phyloP scores from a whole-genome alignment of 2,888 invertebrate species.

The Endotricha flammealis region DNA sequence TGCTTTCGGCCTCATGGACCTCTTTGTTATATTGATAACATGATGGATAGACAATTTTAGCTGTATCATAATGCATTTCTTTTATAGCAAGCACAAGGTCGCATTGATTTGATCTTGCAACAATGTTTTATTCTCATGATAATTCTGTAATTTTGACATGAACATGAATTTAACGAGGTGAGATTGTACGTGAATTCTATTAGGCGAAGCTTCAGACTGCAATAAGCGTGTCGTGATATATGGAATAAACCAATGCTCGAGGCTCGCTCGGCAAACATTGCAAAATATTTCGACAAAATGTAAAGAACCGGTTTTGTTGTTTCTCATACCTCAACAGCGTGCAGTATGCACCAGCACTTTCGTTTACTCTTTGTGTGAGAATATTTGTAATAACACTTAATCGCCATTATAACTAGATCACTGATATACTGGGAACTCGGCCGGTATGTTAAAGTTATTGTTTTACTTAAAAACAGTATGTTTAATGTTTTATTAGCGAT shows the following conservation, averaged over 20 bases:
- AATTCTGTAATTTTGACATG: constrained; percentile 4
- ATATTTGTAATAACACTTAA: constrained; percentile 22
- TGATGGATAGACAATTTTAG: constrained; percentile 65
- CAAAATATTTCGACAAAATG: constrained; percentile 59
- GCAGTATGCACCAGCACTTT: constrained; percentile 38
- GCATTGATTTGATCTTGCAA: constrained; percentile 23
- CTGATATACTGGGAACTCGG: constrained; percentile 40
- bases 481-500: constrained; percentile 30
- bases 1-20: constrained; percentile 66
- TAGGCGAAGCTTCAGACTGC: constrained; percentile 4
- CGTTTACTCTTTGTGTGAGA: constrained; percentile 45
- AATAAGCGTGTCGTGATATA: constrained; percentile 5
- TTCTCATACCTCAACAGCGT: constrained; percentile 29
- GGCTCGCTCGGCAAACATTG: constrained; percentile 35
- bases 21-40: constrained; percentile 69
- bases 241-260: constrained; percentile 3
- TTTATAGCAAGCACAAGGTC: constrained; percentile 48
- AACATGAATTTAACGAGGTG: constrained; percentile 9
- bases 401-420: constrained; percentile 17
- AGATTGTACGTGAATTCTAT: constrained; percentile 5
- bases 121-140: constrained; percentile 24
- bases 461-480: constrained; percentile 37
- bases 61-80: constrained; percentile 50
- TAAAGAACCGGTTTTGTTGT: constrained; percentile 52
- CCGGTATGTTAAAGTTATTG: constrained; percentile 37